Conservation (phyloP, 2,113 vertebrate species). For the Anarrhichthys ocellatus region DNA sequence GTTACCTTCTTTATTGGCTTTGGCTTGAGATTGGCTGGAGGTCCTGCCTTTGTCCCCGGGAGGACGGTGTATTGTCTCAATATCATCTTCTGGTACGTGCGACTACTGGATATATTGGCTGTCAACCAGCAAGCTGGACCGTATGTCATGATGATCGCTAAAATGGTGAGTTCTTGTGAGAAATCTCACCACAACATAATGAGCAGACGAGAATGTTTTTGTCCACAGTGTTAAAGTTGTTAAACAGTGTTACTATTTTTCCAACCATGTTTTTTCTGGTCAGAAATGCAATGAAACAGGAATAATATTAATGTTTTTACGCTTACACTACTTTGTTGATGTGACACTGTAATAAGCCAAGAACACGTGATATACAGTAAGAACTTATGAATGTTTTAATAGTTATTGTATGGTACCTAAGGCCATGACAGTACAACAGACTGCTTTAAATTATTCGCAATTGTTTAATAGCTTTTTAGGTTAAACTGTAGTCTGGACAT, state of each 20-base stretch:
- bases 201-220: background rate
- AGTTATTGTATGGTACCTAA: background rate
- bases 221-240: background rate
- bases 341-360: background rate
- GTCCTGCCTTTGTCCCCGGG: constrained; percentile 86
- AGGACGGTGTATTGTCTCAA: constrained; percentile 97
- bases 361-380: background rate
- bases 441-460: background rate
- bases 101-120: constrained; percentile 95
- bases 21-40: constrained; percentile 90
- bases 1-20: constrained; percentile 95
- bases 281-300: background rate
- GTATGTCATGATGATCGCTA: constrained; percentile 99
- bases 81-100: constrained; percentile 99
- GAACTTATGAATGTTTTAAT: background rate
- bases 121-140: constrained; percentile 99
- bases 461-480: background rate
- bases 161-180: constrained; percentile 91
- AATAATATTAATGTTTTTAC: background rate
- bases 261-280: background rate
- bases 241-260: background rate
- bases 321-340: background rate
- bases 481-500: background rate
- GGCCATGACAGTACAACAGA: background rate
- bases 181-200: background rate